Evolutionary conservation across 2,797 vertebrate species (phyloP).

Genomic region (Poeciliopsis gracilis): DNA sequence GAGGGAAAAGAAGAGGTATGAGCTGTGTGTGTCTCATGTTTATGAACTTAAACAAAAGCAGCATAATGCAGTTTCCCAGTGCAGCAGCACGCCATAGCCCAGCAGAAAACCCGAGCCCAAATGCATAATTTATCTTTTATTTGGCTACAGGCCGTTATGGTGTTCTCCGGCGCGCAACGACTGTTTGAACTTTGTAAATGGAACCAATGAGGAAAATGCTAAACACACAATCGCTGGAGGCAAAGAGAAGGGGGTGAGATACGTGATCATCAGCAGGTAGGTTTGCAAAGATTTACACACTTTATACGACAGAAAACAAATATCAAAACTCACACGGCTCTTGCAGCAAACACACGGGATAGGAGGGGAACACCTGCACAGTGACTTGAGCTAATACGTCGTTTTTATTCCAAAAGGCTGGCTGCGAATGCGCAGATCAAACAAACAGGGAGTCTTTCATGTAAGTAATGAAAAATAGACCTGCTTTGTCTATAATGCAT

Average conservation of each 20-base stretch:
- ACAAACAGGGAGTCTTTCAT: constrained; percentile 47
- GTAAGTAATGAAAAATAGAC: constrained; percentile 58
- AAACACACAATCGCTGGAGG: constrained; percentile 35
- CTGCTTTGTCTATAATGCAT: constrained; percentile 51
- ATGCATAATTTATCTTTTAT: constrained; percentile 60
- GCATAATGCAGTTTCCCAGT: constrained; percentile 42
- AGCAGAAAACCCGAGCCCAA: constrained; percentile 39
- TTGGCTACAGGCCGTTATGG: constrained; percentile 57
- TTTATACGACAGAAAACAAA: constrained; percentile 44
- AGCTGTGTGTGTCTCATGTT: neutral
- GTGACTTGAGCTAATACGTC: constrained; percentile 67
- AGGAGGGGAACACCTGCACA: constrained; percentile 75
- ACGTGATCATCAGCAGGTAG: constrained; percentile 41
- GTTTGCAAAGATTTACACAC: constrained; percentile 39
- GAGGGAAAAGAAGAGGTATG: neutral
- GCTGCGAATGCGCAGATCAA: constrained; percentile 56
- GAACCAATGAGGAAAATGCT: constrained; percentile 53
- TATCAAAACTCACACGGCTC: constrained; percentile 39
- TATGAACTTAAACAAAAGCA: constrained; percentile 34
- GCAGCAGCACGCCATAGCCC: constrained; percentile 34
- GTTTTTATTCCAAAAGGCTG: constrained; percentile 46
- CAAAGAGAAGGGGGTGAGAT: constrained; percentile 26
- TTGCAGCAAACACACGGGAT: constrained; percentile 70
- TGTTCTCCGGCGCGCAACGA: constrained; percentile 56
- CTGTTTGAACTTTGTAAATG: constrained; percentile 62